phyloP scores from a whole-genome alignment of 2,888 invertebrate species.

The Ichneumoninae sp. region DNA sequence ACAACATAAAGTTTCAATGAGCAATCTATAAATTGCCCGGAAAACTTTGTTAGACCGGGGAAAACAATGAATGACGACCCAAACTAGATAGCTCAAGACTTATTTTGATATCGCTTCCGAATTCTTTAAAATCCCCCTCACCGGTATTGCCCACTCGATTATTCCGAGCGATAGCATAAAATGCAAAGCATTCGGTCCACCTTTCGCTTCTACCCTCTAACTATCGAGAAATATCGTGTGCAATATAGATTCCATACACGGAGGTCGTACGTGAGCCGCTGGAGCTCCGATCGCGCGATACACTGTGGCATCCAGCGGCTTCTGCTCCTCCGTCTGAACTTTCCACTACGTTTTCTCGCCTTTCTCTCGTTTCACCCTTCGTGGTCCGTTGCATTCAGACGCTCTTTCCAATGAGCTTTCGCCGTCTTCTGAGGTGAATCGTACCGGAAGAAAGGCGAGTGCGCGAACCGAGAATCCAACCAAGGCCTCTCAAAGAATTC shows the following conservation, averaged over 20 bases:
- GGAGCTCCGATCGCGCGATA: neutral
- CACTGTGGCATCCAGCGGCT: neutral
- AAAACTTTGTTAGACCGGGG: neutral
- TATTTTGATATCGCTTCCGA: neutral
- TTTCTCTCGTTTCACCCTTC: constrained; percentile 36
- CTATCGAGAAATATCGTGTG: neutral
- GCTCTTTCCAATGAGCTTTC: constrained; percentile 20
- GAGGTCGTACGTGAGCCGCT: neutral
- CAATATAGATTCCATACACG: neutral
- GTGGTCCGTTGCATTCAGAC: constrained; percentile 34
- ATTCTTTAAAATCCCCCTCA: neutral
- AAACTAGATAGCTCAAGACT: neutral
- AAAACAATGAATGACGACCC: too few species aligned
- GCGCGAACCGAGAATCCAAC: constrained; percentile 9
- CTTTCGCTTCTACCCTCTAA: neutral
- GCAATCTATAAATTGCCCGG: neutral
- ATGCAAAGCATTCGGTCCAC: neutral
- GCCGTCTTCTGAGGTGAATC: constrained; percentile 22
- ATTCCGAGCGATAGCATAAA: neutral
- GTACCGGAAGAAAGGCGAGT: constrained; percentile 34
- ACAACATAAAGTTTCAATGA: neutral
- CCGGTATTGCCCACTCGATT: neutral
- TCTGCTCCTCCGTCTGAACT: neutral
- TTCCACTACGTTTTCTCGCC: constrained; percentile 29
- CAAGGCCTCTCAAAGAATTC: constrained; percentile 12